Conservation (phyloP, 2,113 vertebrate species). For the Anoura caudifer region DNA sequence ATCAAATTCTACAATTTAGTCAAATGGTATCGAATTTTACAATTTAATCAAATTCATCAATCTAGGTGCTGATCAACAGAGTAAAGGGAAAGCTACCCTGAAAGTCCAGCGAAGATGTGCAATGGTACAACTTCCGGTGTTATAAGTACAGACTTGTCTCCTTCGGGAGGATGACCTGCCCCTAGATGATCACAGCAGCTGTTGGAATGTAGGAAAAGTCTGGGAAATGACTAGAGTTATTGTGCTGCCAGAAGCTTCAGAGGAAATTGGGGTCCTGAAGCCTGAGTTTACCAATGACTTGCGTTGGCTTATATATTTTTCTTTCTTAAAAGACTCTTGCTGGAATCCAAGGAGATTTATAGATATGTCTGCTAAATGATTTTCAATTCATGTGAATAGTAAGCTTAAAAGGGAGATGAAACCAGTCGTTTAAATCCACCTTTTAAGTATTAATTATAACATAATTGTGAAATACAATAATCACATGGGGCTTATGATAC, state of each 20-base stretch:
- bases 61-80: background rate
- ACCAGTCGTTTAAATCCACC: background rate
- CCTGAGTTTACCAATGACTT: background rate
- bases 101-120: background rate
- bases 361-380: background rate
- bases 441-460: slow-evolving; percentile 3
- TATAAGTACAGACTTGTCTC: background rate
- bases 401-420: background rate
- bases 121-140: background rate
- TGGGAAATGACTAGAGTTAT: background rate
- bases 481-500: background rate
- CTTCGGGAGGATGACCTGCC: background rate
- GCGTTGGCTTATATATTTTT: background rate
- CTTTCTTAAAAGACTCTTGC: slow-evolving; percentile 21
- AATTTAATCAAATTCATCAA: no score
- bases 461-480: background rate
- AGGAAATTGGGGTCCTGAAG: background rate
- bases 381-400: background rate
- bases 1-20: background rate
- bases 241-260: background rate
- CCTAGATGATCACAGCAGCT: background rate
- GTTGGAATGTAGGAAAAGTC: background rate
- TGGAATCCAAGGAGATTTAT: background rate
- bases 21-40: no score
- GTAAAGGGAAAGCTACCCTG: background rate